Evolutionary conservation across 1,140 invertebrate genomes (phyloP).

Genomic region (Calosoma granatense): DNA sequence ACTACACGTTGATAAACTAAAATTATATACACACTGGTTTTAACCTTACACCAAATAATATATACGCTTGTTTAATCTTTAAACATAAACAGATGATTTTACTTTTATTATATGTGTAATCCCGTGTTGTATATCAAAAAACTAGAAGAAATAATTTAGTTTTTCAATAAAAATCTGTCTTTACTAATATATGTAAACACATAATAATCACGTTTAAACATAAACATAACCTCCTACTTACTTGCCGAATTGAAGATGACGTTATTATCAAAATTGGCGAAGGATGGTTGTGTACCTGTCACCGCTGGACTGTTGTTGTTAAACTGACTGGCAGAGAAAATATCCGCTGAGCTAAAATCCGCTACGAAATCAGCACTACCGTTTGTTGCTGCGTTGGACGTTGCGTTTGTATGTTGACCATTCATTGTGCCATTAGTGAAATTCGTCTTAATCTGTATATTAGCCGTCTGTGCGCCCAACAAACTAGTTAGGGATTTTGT

Average conservation of each 20-base stretch:
- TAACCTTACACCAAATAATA: too few relatives aligned
- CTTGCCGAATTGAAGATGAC: conserved; percentile 50
- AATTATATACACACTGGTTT: too few relatives aligned
- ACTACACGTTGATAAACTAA: too few relatives aligned
- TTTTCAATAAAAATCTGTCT: too few relatives aligned
- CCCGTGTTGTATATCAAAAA: too few relatives aligned
- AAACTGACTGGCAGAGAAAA: conserved; percentile 34
- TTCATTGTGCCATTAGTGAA: neutral
- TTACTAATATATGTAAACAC: too few relatives aligned
- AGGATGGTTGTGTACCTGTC: conserved; percentile 31
- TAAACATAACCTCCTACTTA: too few relatives aligned
- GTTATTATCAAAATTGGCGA: conserved; percentile 66
- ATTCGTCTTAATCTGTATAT: neutral
- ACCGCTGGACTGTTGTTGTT: conserved; percentile 15
- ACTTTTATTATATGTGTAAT: too few relatives aligned
- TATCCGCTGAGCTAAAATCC: conserved; percentile 50
- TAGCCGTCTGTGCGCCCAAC: neutral
- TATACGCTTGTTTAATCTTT: too few relatives aligned
- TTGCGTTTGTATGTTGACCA: conserved; percentile 3
- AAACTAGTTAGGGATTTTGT: neutral
- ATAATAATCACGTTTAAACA: too few relatives aligned
- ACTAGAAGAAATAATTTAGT: too few relatives aligned
- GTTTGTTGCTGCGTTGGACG: conserved; percentile 11
- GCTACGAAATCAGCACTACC: conserved; percentile 42
- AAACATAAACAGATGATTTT: too few relatives aligned